Evolutionary conservation across 2,888 invertebrate genomes (phyloP), one percentile per base, ranked within the genome.

Genomic region (Trichogramma evanescens): DNA sequence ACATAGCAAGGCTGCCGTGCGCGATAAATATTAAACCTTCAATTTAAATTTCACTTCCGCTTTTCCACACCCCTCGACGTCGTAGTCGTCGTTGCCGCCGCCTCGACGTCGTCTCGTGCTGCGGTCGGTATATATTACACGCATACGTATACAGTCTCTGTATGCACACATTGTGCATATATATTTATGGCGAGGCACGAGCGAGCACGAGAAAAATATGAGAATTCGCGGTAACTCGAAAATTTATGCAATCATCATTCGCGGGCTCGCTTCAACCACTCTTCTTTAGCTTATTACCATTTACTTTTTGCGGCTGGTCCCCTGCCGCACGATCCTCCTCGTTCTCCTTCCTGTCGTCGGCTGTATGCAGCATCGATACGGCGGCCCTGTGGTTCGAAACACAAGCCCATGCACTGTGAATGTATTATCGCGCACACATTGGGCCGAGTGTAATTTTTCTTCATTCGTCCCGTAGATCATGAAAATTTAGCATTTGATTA

Each of bases 11-110:
- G 26, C 54, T 44, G 10, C 51, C 48, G 9, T 8, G 45, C 56
- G 40, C 66, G 70, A 72, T 72, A 72, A 72, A 72, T 72, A 72
- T 72, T 72, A 70, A 70, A 72, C 67, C 67, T 69, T 70, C 71
- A 71, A 72, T 70, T 72, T 72, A 69, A 72, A 71, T 72, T 71
- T 70, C 67, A 66, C 67, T 69, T 70, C 68, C 65, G 69, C 67
- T 66, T 64, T 64, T 66, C 65, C 65, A 5, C 53, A 26, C 40
- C 54, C n/a, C 48, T 6, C 38, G 26, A 57, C 55, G 64, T 57
- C 50, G 51, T 63, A 62, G 60, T 63, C 64, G 59, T 61, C 50
- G 46, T 52, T 58, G 63, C 46, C 8, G 56, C 44, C 26, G 5
- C 41, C 13, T 41, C 10, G 44, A 13, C 44, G 13, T 50, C 39